These are phyloP conservation scores for Darevskia nairensis DNA, from an alignment of 2,797 vertebrate species.

Conservation along the genomic window DNA sequence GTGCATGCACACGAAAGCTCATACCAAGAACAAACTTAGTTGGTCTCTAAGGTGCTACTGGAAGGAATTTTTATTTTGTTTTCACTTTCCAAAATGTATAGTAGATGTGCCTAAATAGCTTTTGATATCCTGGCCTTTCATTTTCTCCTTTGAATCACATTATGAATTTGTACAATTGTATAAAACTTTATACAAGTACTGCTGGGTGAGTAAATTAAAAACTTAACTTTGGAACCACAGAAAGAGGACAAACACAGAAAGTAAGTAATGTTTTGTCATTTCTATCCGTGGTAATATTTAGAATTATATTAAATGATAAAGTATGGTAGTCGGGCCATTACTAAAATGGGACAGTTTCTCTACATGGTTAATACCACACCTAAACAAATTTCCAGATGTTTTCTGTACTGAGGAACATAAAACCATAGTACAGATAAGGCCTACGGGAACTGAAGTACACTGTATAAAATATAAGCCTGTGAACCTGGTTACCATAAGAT, in stretches of 20 bases:
- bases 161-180: not conserved
- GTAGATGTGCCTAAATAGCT: not conserved
- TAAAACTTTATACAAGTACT: not conserved
- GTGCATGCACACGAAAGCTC: too few relatives aligned
- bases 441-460: slow-evolving; percentile 2
- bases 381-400: slow-evolving; percentile 37
- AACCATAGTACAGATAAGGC: slow-evolving; percentile 2
- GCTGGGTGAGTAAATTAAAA: not conserved
- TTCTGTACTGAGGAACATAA: slow-evolving; percentile 14
- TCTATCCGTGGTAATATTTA: not conserved
- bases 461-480: slow-evolving; percentile 28
- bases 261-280: not conserved
- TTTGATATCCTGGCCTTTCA: not conserved
- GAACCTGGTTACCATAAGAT: slow-evolving; percentile 7
- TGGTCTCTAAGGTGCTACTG: too few relatives aligned
- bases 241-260: not conserved
- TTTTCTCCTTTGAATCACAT: not conserved
- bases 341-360: not conserved
- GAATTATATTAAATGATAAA: not conserved
- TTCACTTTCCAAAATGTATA: too few relatives aligned
- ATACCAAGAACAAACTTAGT: too few relatives aligned
- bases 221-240: not conserved
- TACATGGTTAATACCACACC: not conserved
- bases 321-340: not conserved
- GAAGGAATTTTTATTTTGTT: too few relatives aligned